phyloP scores from a whole-genome alignment of 2,113 vertebrate species.

The Vireo altiloquus region DNA sequence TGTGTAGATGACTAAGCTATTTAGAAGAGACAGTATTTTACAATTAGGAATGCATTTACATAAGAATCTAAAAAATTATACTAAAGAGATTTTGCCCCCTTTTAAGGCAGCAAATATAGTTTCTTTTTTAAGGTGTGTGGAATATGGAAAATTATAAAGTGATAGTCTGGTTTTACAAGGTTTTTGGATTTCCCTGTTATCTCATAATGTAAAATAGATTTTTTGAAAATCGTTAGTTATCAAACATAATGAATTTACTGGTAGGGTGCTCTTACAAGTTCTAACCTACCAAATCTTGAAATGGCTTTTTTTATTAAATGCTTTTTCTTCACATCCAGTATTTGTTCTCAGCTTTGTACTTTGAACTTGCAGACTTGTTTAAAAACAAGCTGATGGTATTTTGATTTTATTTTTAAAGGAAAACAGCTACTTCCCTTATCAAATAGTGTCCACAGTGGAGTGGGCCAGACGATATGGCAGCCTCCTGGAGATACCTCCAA shows the following conservation, averaged over 20 bases:
- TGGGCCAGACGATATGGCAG: conserved; percentile 85
- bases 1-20: not conserved
- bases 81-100: not conserved
- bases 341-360: not conserved
- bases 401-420: conserved; percentile 74
- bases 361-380: not conserved
- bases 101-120: not conserved
- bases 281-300: not conserved
- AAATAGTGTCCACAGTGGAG: conserved; percentile 86
- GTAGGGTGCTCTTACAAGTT: not conserved
- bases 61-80: not conserved
- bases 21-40: not conserved
- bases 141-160: not conserved
- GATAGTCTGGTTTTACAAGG: not conserved
- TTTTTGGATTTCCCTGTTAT: not conserved
- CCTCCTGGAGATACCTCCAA: conserved; percentile 85
- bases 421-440: conserved; percentile 94
- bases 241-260: not conserved
- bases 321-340: not conserved
- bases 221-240: not conserved
- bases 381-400: conserved; percentile 20
- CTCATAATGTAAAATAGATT: not conserved
- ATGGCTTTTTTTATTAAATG: not conserved
- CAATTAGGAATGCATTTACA: not conserved
- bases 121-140: not conserved